Evolutionary conservation across 2,113 vertebrate species (phyloP), one percentile per base, ranked within the genome.

Genomic region (Apus apus): DNA sequence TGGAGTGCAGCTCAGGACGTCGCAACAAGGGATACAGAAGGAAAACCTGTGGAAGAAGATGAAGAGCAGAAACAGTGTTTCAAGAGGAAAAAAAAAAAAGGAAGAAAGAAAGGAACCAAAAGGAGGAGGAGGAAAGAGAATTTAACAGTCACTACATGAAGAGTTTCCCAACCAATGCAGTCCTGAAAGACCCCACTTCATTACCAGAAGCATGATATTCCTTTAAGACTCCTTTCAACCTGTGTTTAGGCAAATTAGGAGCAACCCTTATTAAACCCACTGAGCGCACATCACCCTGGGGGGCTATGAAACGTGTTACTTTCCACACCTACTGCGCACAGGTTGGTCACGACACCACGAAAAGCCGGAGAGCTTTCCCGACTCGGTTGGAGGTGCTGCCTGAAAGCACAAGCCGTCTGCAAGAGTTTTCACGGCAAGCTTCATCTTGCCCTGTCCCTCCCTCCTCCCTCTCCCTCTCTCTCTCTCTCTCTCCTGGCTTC

Each of bases 371-470:
- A 74, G 61, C 51, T 77, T 29, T 21, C 8, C 54, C 40, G 11
- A 1, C 45, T 68, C 51, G 13, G 15, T 34, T n/a, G 66, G 32
- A 30, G 72, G 23, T 53, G 68, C 73, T 83, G 81, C 65, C 94
- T n/a, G 64, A 90, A 30, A 94, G 77, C 76, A 45, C 56, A 36
- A 67, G 34, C 86, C 48, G 88, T 90, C 95, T 82, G 61, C 53
- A 14, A 46, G 73, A 56, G 45, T 26, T 13, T 22, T 29, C 4
- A 9, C 40, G 13, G 57, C 92, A 96, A 96, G 97, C 96, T 96
- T 91, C 94, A 46, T 93, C 91, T 96, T 94, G 70, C 94, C 91
- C 94, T 66, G 92, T 95, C 95, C 18, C 81, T 96, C 95, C 89
- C 97, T 95, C 94, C 62, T 91, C 82, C 64, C 94, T 85, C 93